Conservation (phyloP, 1,140 invertebrate species). For the Solen grandis region DNA sequence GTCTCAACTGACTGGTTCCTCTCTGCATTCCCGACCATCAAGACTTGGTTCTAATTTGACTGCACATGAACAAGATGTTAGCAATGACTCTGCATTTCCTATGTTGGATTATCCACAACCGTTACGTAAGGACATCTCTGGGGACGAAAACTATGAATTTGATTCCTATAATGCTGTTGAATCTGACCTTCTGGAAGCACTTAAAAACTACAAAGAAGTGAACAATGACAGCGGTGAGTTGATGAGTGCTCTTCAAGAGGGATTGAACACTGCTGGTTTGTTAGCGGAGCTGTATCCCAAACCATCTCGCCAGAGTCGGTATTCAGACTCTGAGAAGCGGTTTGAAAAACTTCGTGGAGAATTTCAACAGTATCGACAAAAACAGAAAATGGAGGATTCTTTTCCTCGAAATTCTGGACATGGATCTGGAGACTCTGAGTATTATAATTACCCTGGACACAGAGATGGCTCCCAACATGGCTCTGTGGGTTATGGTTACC, state of each 20-base stretch:
- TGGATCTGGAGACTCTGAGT: background rate
- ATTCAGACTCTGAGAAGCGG: slow-evolving; percentile 86
- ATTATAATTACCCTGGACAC: slow-evolving; percentile 10
- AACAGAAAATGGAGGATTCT: slow-evolving; percentile 83
- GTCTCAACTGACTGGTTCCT: slow-evolving; percentile 88
- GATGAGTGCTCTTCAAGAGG: slow-evolving; percentile 82
- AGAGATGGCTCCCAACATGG: background rate
- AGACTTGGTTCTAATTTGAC: slow-evolving; percentile 41
- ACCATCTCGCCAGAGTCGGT: slow-evolving; percentile 82
- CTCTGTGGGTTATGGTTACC: slow-evolving; percentile 13
- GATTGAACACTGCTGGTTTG: slow-evolving; percentile 58
- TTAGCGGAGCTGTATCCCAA: slow-evolving; percentile 82
- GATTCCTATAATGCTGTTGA: slow-evolving; percentile 83
- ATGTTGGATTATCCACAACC: slow-evolving; percentile 47
- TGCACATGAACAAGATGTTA: slow-evolving; percentile 68
- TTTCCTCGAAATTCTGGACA: background rate
- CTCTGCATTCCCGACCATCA: slow-evolving; percentile 63
- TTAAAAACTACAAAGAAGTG: slow-evolving; percentile 81
- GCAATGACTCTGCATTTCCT: slow-evolving; percentile 68
- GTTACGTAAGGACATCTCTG: slow-evolving; percentile 88
- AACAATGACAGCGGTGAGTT: slow-evolving; percentile 59
- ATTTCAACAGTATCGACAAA: slow-evolving; percentile 94
- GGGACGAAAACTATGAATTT: slow-evolving; percentile 97
- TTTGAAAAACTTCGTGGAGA: slow-evolving; percentile 97
- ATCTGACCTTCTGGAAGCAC: slow-evolving; percentile 74